Percentiles rank a stretch among this genome's conserved stretches.
Evolutionary conservation across 35 echinoderm and acorn worm genomes (phyloP).

Genomic region (Apostichopus japonicus): DNA sequence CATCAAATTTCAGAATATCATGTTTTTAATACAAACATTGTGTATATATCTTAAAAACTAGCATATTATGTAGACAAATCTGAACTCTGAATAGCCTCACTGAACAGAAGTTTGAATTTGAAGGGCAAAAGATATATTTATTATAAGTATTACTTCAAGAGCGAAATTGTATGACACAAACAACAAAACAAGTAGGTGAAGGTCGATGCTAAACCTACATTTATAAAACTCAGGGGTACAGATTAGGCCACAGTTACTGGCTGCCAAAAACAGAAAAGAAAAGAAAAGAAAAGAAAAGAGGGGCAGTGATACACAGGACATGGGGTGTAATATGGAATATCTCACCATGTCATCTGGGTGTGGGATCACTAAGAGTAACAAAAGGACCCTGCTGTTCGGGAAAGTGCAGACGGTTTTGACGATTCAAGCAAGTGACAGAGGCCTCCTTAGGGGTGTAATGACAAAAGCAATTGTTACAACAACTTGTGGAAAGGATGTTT

Average conservation of each 20-base stretch:
- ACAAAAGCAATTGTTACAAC: background rate
- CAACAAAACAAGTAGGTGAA: background rate
- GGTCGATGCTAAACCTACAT: background rate
- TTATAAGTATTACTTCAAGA: too few relatives aligned
- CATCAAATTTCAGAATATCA: too few relatives aligned
- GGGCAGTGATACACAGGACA: background rate
- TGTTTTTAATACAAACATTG: too few relatives aligned
- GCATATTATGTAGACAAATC: too few relatives aligned
- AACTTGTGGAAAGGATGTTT: background rate
- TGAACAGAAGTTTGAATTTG: too few relatives aligned
- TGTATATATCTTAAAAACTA: too few relatives aligned
- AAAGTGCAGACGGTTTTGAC: background rate
- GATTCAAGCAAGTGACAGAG: background rate
- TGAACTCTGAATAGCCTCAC: too few relatives aligned
- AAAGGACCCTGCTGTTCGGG: background rate
- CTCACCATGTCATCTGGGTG: background rate
- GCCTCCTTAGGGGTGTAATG: background rate
- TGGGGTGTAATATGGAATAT: background rate
- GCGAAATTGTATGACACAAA: too few relatives aligned
- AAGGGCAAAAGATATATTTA: too few relatives aligned
- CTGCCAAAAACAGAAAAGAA: background rate
- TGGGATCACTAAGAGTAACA: background rate
- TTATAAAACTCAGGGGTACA: background rate
- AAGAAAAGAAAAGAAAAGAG: background rate
- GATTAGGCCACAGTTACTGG: background rate